Evolutionary conservation across 2,113 vertebrate species (phyloP).

Genomic region (Hyla sarda): DNA sequence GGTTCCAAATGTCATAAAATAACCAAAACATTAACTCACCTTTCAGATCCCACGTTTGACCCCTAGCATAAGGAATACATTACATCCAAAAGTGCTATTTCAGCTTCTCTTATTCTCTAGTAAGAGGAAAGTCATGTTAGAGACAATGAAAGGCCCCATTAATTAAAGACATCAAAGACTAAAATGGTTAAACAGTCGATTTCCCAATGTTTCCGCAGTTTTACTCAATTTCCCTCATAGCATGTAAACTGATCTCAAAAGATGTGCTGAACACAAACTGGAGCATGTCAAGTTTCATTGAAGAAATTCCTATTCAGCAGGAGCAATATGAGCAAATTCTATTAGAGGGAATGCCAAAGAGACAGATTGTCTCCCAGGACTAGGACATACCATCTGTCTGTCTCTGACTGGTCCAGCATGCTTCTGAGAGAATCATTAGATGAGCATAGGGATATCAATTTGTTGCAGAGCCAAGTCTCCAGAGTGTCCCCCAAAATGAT

Average conservation of each 20-base stretch:
- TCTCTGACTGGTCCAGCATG: not conserved
- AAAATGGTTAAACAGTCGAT: not conserved
- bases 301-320: not conserved
- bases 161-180: not conserved
- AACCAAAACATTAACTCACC: too few relatives aligned
- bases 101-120: not conserved
- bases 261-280: not conserved
- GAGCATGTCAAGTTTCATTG: not conserved
- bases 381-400: slow-evolving; percentile 1
- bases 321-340: not conserved
- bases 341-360: not conserved
- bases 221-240: not conserved
- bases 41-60: too few relatives aligned
- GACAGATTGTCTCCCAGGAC: not conserved
- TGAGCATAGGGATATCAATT: not conserved
- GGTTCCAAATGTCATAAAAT: too few relatives aligned
- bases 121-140: not conserved
- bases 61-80: too few relatives aligned
- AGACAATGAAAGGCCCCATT: not conserved
- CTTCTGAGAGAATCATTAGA: not conserved
- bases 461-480: not conserved
- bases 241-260: not conserved
- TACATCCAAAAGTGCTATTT: not conserved
- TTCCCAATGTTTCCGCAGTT: not conserved
- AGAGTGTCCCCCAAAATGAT: too few relatives aligned